A percentile compares a stretch with the other conserved stretches of the same genome.
These are phyloP conservation scores for Gobionotothen gibberifrons DNA, from an alignment of 2,797 vertebrate species.

Conservation along the genomic window DNA sequence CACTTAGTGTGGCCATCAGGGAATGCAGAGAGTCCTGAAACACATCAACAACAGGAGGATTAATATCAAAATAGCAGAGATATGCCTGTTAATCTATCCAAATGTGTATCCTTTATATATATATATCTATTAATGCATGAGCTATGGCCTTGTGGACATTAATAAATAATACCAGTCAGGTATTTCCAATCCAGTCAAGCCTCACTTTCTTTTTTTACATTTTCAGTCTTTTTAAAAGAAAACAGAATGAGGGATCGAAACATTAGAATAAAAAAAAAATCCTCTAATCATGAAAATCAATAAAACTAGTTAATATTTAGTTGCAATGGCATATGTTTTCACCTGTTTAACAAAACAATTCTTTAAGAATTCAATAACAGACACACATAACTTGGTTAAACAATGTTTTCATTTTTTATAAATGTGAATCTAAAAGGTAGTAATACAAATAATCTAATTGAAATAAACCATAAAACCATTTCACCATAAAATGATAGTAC, in stretches of 20 bases:
- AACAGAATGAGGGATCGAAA: too few species aligned
- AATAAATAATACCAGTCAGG: background rate
- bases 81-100: background rate
- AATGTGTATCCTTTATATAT: slow-evolving; percentile 7
- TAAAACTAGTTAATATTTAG: background rate
- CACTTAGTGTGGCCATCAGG: slow-evolving; percentile 92
- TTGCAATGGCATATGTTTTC: background rate
- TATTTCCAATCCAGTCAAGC: background rate
- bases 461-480: background rate
- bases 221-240: background rate
- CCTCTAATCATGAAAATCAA: background rate
- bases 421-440: background rate
- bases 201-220: background rate
- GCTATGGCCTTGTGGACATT: background rate
- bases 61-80: slow-evolving; percentile 18
- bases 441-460: background rate
- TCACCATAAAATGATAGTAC: background rate
- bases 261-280: background rate
- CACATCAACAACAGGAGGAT: slow-evolving; percentile 44
- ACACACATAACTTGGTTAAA: background rate
- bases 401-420: too few species aligned
- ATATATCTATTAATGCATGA: background rate
- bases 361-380: background rate
- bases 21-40: slow-evolving; percentile 93
- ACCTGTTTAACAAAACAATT: background rate